These are phyloP conservation scores for Lasioglossum marginatum DNA, from an alignment of 2,888 invertebrate species.

Conservation along the genomic window DNA sequence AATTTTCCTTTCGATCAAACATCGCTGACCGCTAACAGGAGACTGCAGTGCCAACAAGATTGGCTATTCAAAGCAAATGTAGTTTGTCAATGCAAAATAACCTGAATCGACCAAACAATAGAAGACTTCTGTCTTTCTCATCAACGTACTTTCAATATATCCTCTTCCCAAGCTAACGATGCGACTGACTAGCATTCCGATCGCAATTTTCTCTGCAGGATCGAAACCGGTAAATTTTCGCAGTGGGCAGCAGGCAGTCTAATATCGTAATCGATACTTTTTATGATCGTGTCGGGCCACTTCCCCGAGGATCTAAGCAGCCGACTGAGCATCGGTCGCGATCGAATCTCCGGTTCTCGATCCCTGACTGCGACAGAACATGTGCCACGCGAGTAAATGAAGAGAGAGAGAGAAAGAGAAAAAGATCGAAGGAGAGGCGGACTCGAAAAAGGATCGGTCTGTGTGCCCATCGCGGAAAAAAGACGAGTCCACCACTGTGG, in stretches of 20 bases:
- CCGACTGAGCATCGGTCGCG: conserved; percentile 43
- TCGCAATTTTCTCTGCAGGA: not conserved
- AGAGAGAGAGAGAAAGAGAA: not conserved
- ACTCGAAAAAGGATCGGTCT: conserved; percentile 49
- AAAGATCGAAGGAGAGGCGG: conserved; percentile 13
- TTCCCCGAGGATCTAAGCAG: conserved; percentile 22
- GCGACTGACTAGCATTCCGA: not conserved
- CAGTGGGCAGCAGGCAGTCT: not conserved
- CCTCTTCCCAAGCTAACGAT: not conserved
- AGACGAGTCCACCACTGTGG: conserved; percentile 69
- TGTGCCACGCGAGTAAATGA: not conserved
- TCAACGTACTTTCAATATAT: not conserved
- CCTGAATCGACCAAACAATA: not conserved
- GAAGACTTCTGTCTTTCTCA: not conserved
- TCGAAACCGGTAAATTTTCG: not conserved
- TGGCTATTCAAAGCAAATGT: not conserved
- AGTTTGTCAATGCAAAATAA: not conserved
- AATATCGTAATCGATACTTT: conserved; percentile 4
- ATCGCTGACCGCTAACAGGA: not conserved
- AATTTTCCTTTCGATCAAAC: not conserved
- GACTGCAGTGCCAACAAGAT: not conserved
- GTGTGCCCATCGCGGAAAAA: conserved; percentile 57
- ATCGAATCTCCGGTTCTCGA: conserved; percentile 47
- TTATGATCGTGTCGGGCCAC: not conserved
- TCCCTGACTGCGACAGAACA: not conserved